Percentiles rank a stretch among this genome's conserved stretches.
These are phyloP conservation scores for Peromyscus eremicus DNA, from an alignment of 2,797 vertebrate species.

Conservation along the genomic window DNA sequence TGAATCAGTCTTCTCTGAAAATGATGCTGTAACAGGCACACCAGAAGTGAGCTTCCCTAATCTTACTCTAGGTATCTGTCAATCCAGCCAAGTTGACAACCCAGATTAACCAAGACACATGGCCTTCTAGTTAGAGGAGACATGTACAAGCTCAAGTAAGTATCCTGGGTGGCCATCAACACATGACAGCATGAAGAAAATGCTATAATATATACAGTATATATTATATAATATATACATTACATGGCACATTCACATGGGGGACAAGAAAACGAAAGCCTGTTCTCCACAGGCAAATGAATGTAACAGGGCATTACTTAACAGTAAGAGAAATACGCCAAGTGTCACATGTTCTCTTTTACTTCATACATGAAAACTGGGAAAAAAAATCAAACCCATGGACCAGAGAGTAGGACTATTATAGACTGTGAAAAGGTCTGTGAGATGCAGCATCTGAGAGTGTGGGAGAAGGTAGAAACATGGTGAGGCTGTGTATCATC, in stretches of 20 bases:
- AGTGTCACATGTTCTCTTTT: too few species aligned
- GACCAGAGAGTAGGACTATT: not conserved
- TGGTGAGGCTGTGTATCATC: not conserved
- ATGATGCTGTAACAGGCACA: not conserved
- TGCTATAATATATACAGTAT: not conserved
- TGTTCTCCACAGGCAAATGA: too few species aligned
- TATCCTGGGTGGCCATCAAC: not conserved
- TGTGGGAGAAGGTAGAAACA: not conserved
- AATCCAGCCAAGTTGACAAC: not conserved
- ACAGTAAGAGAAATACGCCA: too few species aligned
- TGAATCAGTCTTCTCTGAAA: not conserved
- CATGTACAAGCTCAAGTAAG: not conserved
- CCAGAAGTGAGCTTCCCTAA: not conserved
- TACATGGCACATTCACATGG: not conserved
- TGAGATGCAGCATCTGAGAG: not conserved
- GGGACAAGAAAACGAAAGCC: too few species aligned
- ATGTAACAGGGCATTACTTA: too few species aligned
- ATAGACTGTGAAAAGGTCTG: not conserved
- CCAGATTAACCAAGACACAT: not conserved
- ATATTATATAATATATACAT: not conserved
- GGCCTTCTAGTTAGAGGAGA: not conserved
- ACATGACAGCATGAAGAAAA: not conserved
- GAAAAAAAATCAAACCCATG: not conserved
- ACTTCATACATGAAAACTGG: not conserved
- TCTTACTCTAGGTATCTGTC: not conserved